Percentiles rank a stretch among this genome's conserved stretches.
These are phyloP conservation scores for Ariopsis seemanni DNA, from an alignment of 2,113 vertebrate species.

Conservation along the genomic window DNA sequence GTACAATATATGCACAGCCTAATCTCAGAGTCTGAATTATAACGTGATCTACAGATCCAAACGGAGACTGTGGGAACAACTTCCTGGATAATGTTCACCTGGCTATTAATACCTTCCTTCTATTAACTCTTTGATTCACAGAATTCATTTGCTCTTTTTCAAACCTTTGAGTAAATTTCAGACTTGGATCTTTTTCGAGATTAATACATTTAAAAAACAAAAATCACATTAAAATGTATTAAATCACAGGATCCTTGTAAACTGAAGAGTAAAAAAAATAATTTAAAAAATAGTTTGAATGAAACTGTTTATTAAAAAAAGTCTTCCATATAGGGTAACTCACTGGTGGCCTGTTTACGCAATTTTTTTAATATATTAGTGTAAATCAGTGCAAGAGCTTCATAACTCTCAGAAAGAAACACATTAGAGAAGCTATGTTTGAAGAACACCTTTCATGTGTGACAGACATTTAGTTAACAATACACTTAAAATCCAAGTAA, in stretches of 20 bases:
- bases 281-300: background rate
- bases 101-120: background rate
- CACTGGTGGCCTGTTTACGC: background rate
- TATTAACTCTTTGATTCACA: background rate
- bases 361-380: background rate
- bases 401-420: background rate
- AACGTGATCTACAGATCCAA: background rate
- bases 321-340: background rate
- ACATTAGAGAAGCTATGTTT: background rate
- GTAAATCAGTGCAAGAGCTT: background rate
- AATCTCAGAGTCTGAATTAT: background rate
- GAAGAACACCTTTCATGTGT: background rate
- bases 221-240: background rate
- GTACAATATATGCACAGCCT: background rate
- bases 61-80: background rate
- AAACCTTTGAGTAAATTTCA: background rate
- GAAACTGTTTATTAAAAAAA: background rate
- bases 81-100: background rate
- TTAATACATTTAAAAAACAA: background rate
- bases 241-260: background rate
- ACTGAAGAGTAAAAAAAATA: background rate
- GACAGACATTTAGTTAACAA: background rate
- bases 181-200: background rate
- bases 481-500: background rate
- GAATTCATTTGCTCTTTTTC: background rate